Percentiles rank a stretch among this genome's conserved stretches.
These are phyloP conservation scores for pig (Sus scrofa) DNA, from an alignment of 2,113 vertebrate genomes.

Conservation along the genomic window DNA sequence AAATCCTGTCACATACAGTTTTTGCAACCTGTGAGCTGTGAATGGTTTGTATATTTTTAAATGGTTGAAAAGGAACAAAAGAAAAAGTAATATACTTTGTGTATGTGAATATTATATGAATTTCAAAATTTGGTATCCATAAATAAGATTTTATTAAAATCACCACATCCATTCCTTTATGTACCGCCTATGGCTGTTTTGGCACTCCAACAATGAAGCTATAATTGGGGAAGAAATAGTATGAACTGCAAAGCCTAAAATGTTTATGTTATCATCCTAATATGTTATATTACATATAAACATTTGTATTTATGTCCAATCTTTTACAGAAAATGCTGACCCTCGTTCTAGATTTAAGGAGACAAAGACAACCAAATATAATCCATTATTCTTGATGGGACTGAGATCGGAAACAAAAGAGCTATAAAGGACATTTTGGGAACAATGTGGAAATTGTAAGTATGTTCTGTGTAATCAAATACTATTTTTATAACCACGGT, in stretches of 20 bases:
- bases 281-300: neutral
- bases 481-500: neutral
- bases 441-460: neutral
- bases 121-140: neutral
- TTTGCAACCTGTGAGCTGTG: neutral
- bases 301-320: neutral
- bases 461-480: neutral
- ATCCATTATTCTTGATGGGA: neutral
- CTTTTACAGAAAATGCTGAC: slow-evolving; percentile 21
- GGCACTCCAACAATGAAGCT: neutral
- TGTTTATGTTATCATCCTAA: neutral
- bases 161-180: neutral
- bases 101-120: neutral
- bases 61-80: neutral
- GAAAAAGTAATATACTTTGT: neutral
- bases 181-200: neutral
- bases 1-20: neutral
- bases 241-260: neutral
- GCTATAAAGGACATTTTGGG: neutral
- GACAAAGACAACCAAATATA: neutral
- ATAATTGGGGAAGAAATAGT: neutral
- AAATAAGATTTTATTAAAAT: neutral
- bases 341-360: neutral
- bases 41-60: slow-evolving; percentile 30
- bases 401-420: neutral